A percentile compares a stretch with the other conserved stretches of the same genome.
Evolutionary conservation across 2,113 vertebrate genomes (phyloP).

Genomic region (Ameiurus melas): DNA sequence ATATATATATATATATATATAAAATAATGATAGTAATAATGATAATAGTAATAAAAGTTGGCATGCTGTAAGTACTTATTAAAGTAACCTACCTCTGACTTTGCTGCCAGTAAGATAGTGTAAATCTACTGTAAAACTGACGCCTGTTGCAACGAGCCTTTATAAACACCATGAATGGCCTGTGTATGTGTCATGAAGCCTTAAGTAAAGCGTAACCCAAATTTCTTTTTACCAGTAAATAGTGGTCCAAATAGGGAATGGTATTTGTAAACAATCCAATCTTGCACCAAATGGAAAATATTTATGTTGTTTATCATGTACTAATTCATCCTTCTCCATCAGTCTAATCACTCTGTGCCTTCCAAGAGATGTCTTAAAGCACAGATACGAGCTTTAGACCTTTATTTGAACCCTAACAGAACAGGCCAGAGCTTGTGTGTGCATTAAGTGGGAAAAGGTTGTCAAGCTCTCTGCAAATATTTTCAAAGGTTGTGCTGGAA

Average conservation of each 20-base stretch:
- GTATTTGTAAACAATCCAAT: background rate
- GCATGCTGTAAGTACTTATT: too few species aligned
- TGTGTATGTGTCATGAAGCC: background rate
- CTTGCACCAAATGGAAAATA: too few species aligned
- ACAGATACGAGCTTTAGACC: background rate
- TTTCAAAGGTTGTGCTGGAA: constrained; percentile 15
- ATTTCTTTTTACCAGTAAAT: background rate
- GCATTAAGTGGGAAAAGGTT: background rate
- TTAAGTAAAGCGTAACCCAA: background rate
- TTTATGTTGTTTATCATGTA: background rate
- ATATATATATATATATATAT: too few species aligned
- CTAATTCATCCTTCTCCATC: background rate
- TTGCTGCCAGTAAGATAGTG: too few species aligned
- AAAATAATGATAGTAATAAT: too few species aligned
- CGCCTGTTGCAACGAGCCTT: background rate
- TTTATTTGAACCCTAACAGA: constrained; percentile 14
- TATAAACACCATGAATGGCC: background rate
- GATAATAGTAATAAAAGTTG: too few species aligned
- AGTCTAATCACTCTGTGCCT: too few species aligned
- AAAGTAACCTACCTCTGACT: too few species aligned
- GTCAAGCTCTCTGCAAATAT: constrained; percentile 14
- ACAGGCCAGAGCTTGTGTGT: constrained; percentile 8
- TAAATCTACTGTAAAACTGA: background rate
- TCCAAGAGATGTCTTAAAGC: background rate
- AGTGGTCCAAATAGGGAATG: background rate